Evolutionary conservation across 1,140 invertebrate genomes (phyloP).

Genomic region (Asobara japonica): DNA sequence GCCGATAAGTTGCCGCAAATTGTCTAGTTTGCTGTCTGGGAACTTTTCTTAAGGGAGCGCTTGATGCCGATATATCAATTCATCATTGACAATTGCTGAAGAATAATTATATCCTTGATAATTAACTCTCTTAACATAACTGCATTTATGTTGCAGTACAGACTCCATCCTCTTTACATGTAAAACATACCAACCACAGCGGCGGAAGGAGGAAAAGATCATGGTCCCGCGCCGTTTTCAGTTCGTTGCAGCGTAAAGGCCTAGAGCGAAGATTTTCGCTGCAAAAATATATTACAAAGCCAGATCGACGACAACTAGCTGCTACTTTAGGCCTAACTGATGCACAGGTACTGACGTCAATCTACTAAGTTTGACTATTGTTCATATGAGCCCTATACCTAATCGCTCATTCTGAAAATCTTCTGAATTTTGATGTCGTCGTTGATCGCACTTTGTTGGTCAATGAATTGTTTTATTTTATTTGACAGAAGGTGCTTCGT

Average conservation of each 20-base stretch:
- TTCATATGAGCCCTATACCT: no score
- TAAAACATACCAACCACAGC: conserved; percentile 36
- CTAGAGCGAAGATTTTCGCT: conserved; percentile 89
- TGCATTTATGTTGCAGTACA: conserved; percentile 32
- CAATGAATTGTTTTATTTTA: no score
- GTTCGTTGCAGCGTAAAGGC: conserved; percentile 89
- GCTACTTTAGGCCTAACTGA: conserved; percentile 91
- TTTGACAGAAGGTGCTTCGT: no score
- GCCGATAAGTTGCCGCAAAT: no score
- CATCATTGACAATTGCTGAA: no score
- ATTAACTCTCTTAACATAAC: background rate
- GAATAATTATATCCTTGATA: background rate
- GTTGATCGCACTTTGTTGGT: no score
- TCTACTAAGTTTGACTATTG: background rate
- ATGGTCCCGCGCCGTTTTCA: conserved; percentile 95
- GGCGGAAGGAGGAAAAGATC: conserved; percentile 81
- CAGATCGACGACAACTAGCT: conserved; percentile 88
- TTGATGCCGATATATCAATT: no score
- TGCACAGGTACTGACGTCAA: conserved; percentile 73
- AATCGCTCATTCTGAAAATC: no score
- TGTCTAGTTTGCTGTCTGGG: no score
- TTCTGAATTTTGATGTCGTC: no score
- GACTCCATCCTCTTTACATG: conserved; percentile 31
- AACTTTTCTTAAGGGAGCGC: no score
- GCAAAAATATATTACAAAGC: conserved; percentile 95